Percentiles rank a stretch among this genome's conserved stretches.
phyloP scores from a whole-genome alignment of 2,888 invertebrate genomes.

The Chrysotoxum bicinctum region DNA sequence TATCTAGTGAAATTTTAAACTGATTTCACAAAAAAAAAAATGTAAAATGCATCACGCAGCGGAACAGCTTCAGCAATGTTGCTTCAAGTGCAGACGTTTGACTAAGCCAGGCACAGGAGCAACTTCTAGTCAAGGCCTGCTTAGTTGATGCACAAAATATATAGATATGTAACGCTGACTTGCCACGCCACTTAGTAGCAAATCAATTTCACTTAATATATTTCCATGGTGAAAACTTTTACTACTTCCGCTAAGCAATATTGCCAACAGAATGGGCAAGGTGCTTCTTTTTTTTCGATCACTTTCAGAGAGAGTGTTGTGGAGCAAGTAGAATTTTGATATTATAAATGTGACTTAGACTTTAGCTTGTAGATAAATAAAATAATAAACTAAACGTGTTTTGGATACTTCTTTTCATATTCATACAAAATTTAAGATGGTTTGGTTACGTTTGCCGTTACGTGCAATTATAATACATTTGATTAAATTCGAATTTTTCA shows the following conservation, averaged over 20 bases:
- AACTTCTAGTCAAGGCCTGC: conserved; percentile 29
- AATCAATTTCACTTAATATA: conserved; percentile 68
- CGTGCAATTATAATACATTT: no score
- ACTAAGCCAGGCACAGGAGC: conserved; percentile 34
- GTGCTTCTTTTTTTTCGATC: conserved; percentile 21
- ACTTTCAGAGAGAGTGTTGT: conserved; percentile 50
- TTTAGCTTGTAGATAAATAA: background rate
- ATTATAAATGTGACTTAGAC: conserved; percentile 26
- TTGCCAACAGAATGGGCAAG: conserved; percentile 34
- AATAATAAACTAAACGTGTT: background rate
- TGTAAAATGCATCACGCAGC: conserved; percentile 34
- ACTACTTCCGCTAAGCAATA: conserved; percentile 65
- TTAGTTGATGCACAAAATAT: background rate
- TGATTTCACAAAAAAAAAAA: conserved; percentile 56
- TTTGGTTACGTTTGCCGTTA: no score
- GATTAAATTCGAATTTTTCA: no score
- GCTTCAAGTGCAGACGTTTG: conserved; percentile 39
- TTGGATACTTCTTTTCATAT: background rate
- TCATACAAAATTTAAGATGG: no score
- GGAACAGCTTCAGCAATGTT: conserved; percentile 3
- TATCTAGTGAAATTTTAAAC: conserved; percentile 61
- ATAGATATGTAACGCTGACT: conserved; percentile 22
- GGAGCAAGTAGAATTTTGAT: background rate
- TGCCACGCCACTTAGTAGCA: conserved; percentile 64
- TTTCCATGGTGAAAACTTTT: conserved; percentile 71